phyloP scores from a whole-genome alignment of 2,113 vertebrate species.

The Nothoprocta perdicaria region DNA sequence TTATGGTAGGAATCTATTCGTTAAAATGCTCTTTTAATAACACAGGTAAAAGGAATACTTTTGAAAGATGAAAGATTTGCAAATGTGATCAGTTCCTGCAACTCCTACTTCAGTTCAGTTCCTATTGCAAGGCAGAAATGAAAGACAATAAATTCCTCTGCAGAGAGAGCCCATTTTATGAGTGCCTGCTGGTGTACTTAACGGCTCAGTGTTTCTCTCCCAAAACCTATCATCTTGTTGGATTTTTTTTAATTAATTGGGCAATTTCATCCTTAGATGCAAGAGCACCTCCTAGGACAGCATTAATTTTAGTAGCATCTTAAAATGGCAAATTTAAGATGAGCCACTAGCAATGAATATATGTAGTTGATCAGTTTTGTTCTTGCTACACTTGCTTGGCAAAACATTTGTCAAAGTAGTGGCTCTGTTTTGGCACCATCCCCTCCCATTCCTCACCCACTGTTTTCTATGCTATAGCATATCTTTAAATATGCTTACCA shows the following conservation, averaged over 20 bases:
- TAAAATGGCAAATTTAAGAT: conserved; percentile 38
- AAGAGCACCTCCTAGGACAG: conserved; percentile 13
- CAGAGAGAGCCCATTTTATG: conserved; percentile 1
- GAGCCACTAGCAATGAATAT: neutral
- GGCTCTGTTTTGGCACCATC: conserved; percentile 15
- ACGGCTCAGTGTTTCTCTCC: neutral
- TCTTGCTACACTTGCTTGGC: neutral
- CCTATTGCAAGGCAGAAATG: conserved; percentile 8
- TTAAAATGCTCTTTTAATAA: conserved; percentile 40
- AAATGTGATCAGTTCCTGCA: neutral
- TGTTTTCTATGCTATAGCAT: conserved; percentile 32
- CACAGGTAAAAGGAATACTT: conserved; percentile 16
- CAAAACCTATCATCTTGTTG: neutral
- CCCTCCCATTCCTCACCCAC: neutral
- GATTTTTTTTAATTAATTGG: conserved; percentile 19
- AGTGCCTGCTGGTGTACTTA: neutral
- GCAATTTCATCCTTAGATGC: conserved; percentile 19
- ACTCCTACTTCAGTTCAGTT: neutral
- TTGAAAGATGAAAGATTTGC: conserved; percentile 21
- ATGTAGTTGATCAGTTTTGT: conserved; percentile 19
- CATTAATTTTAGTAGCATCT: conserved; percentile 50
- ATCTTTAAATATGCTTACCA: neutral
- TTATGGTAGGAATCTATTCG: neutral
- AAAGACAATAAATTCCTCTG: neutral
- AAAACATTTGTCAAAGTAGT: conserved; percentile 12